Evolutionary conservation across 2,113 vertebrate genomes (phyloP), one percentile per base, ranked within the genome.

Genomic region (Sinocyclocheilus maitianheensis): DNA sequence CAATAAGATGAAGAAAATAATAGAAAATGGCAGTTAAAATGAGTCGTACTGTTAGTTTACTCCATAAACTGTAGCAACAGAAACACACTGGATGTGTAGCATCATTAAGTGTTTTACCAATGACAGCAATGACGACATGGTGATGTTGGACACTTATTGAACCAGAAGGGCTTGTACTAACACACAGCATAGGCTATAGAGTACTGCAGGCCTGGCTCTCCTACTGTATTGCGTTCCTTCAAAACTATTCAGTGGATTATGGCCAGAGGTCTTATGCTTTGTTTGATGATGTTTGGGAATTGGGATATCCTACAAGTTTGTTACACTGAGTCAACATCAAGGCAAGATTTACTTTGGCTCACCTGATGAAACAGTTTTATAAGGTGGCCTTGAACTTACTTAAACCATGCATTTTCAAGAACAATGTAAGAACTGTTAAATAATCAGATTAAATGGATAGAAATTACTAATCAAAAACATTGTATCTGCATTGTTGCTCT

Each of bases 101-200:
- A 18, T 81, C 60, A 81, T 48, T 4, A 67, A 65, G 24, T 37
- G 62, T 81, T 48, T 76, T 77, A 69, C 72, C 48, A 83, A 30
- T 81, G 69, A 76, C 85, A 76, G 12, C 40, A 62, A 26, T 87
- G 85, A 87, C 80, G 85, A 65, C 79, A 62, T 60, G 22, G 12
- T 87, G 80, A 83, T 60, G 85, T 22, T 14, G 53, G 37, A 3
- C 55, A 63, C 67, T 81, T 58, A 83, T 58, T 74, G 67, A 83
- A 72, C 67, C 12, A 83, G 81, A 34, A 34, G 46, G 24, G 63
- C 13, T 82, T 69, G 51, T 43, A 34, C 81, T 22, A 43, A 53
- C 48, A 83, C 80, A 71, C 63, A 82, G 8, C 63, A 67, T 18
- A 30, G 30, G 30, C 30, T 30, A 30, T 30, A 24, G 12, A 67